phyloP scores from a whole-genome alignment of 2,888 invertebrate species.

The Endomychus coccineus region DNA sequence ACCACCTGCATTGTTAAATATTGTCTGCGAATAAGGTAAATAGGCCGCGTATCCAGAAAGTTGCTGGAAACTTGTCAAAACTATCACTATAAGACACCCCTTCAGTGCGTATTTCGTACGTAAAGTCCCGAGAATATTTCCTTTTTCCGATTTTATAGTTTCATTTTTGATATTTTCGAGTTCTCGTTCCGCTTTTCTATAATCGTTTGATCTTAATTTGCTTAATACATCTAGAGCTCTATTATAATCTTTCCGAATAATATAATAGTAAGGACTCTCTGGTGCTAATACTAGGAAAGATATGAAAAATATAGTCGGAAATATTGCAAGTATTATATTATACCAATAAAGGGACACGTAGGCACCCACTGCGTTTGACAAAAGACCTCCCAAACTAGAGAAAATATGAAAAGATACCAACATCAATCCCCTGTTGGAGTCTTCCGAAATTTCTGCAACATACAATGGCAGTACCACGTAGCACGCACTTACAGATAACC shows the following conservation, averaged over 20 bases:
- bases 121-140: slow-evolving; percentile 8
- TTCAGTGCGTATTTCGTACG: slow-evolving; percentile 7
- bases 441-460: slow-evolving; percentile 74
- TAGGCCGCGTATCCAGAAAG: slow-evolving; percentile 71
- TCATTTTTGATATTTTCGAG: slow-evolving; percentile 8
- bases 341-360: slow-evolving; percentile 56
- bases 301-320: slow-evolving; percentile 48
- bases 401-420: slow-evolving; percentile 60
- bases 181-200: slow-evolving; percentile 10
- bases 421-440: slow-evolving; percentile 67
- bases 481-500: slow-evolving; percentile 61
- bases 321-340: slow-evolving; percentile 45
- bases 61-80: slow-evolving; percentile 51
- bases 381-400: slow-evolving; percentile 61
- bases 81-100: slow-evolving; percentile 8
- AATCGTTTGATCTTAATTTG: slow-evolving; percentile 48
- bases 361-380: slow-evolving; percentile 63
- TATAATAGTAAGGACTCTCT: slow-evolving; percentile 67
- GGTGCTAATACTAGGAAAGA: slow-evolving; percentile 61
- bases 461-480: slow-evolving; percentile 75
- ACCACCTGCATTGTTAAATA: slow-evolving; percentile 60
- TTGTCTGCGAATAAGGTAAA: slow-evolving; percentile 62
- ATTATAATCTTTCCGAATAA: slow-evolving; percentile 48
- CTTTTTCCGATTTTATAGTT: slow-evolving; percentile 3
- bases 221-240: slow-evolving; percentile 47